Conservation (phyloP, 2,888 invertebrate species). For the Trichogramma evanescens region DNA sequence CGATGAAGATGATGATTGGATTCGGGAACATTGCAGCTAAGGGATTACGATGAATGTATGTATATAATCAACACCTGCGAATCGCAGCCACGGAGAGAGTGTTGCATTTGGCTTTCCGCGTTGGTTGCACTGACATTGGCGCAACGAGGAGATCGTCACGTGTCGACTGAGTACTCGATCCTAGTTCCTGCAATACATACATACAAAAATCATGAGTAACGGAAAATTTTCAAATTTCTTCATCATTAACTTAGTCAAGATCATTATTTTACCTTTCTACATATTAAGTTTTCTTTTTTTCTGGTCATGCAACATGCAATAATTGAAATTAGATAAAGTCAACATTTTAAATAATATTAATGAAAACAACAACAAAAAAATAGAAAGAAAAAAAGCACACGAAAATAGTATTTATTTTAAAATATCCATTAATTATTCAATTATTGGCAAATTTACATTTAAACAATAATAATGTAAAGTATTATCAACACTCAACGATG, state of each 20-base stretch:
- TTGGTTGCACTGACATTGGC: conserved; percentile 79
- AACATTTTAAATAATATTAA: no score
- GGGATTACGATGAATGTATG: conserved; percentile 15
- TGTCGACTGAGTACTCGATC: conserved; percentile 50
- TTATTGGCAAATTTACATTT: no score
- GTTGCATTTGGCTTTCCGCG: conserved; percentile 67
- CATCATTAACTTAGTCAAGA: conserved; percentile 12
- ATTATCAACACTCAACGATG: no score
- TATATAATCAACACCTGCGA: conserved; percentile 57
- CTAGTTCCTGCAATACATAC: conserved; percentile 60
- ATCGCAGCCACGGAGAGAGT: conserved; percentile 61
- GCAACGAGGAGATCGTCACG: conserved; percentile 62
- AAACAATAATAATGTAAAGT: no score
- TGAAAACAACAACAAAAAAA: background rate
- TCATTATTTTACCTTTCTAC: background rate
- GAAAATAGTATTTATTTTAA: no score
- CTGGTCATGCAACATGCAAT: no score
- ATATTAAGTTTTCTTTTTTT: no score
- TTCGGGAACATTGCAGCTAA: background rate
- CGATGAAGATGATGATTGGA: background rate
- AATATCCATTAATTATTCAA: no score
- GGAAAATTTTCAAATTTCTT: no score
- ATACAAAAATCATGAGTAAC: conserved; percentile 5
- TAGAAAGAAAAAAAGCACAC: no score
- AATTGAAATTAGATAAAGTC: no score